phyloP scores from a whole-genome alignment of 2,113 vertebrate species.

The Siniperca knerii region DNA sequence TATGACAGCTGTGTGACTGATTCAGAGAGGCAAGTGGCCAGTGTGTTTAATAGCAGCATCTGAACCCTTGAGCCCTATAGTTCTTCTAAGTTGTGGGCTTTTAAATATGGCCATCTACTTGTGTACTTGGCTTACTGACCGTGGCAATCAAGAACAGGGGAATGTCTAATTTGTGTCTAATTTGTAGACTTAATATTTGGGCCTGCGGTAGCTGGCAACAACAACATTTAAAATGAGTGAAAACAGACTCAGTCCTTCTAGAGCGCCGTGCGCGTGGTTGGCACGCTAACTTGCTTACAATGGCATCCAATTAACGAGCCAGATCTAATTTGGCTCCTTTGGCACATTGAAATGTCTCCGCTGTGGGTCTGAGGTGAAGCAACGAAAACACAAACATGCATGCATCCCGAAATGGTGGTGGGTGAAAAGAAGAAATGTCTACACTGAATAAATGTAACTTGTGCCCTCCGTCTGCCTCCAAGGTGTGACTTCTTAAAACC shows the following conservation, averaged over 20 bases:
- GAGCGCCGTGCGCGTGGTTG: slow-evolving; percentile 3
- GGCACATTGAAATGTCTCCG: slow-evolving; percentile 49
- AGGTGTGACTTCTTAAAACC: slow-evolving; percentile 56
- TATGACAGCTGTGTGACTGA: slow-evolving; percentile 22
- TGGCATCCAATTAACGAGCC: slow-evolving; percentile 42
- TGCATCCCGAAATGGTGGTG: slow-evolving; percentile 13
- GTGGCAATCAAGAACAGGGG: slow-evolving; percentile 39
- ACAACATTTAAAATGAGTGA: slow-evolving; percentile 30
- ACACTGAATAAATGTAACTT: slow-evolving; percentile 21
- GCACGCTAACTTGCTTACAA: slow-evolving; percentile 38
- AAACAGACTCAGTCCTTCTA: slow-evolving; percentile 17
- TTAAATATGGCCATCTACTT: neutral
- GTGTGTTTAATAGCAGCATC: neutral
- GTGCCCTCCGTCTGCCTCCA: neutral
- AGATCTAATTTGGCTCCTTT: slow-evolving; percentile 45
- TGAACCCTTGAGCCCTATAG: slow-evolving; percentile 1
- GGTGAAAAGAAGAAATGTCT: slow-evolving; percentile 43
- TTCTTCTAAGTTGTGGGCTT: neutral
- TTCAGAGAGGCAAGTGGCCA: slow-evolving; percentile 12
- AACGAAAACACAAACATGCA: slow-evolving; percentile 54
- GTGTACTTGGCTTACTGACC: slow-evolving; percentile 24
- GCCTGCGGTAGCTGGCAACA: slow-evolving; percentile 18
- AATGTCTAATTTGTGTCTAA: slow-evolving; percentile 42
- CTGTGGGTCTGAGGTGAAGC: slow-evolving; percentile 34
- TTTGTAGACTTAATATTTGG: slow-evolving; percentile 40